Conservation (phyloP, 2,113 vertebrate genomes). For the Prinia subflava region DNA sequence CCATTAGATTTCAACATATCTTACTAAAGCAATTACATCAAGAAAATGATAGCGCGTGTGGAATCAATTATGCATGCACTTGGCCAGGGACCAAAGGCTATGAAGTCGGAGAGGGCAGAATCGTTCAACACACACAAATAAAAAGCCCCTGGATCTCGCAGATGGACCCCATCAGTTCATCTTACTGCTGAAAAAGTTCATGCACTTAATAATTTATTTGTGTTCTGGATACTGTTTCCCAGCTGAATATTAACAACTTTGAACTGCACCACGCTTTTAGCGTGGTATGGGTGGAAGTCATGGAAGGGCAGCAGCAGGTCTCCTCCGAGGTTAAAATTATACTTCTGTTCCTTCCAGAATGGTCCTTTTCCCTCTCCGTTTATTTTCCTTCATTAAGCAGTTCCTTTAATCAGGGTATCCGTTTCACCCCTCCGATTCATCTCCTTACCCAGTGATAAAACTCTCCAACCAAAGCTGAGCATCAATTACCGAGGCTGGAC, state of each 20-base stretch:
- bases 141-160: slow-evolving; percentile 90
- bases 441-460: slow-evolving; percentile 59
- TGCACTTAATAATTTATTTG: slow-evolving; percentile 99
- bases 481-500: slow-evolving; percentile 12
- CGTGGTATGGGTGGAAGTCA: slow-evolving; percentile 82
- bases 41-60: slow-evolving; percentile 96
- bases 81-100: slow-evolving; percentile 94
- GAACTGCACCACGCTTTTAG: slow-evolving; percentile 93
- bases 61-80: slow-evolving; percentile 99
- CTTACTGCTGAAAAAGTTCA: slow-evolving; percentile 99
- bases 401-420: slow-evolving; percentile 84
- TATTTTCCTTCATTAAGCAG: slow-evolving; percentile 85
- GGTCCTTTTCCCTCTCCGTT: slow-evolving; percentile 73
- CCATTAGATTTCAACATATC: slow-evolving; percentile 99
- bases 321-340: slow-evolving; percentile 77
- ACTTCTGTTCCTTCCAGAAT: slow-evolving; percentile 72
- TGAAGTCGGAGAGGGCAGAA: slow-evolving; percentile 90
- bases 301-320: slow-evolving; percentile 80
- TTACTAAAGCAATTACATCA: slow-evolving; percentile 99
- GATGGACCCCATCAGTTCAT: slow-evolving; percentile 99
- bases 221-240: slow-evolving; percentile 99
- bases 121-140: slow-evolving; percentile 83
- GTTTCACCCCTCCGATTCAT: slow-evolving; percentile 73
- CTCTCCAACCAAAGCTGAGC: slow-evolving; percentile 59
- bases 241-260: slow-evolving; percentile 99